These are phyloP conservation scores for Aleadryas rufinucha DNA, from an alignment of 2,113 vertebrate genomes.

Conservation along the genomic window DNA sequence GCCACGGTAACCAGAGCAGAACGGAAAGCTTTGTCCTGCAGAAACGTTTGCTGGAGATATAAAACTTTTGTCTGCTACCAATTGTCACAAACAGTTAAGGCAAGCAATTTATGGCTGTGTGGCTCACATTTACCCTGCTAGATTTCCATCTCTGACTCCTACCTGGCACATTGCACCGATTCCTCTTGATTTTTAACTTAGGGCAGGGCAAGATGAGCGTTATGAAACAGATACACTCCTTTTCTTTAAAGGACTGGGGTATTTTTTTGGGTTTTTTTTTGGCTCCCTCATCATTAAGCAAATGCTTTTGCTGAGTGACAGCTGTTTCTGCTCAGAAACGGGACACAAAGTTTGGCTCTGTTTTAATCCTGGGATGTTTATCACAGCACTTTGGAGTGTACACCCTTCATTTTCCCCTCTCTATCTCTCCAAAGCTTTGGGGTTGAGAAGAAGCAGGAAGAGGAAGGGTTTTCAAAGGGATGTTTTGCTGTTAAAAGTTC, in stretches of 20 bases:
- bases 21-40: background rate
- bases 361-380: conserved; percentile 48
- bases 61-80: conserved; percentile 41
- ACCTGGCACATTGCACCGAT: background rate
- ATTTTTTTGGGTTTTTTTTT: background rate
- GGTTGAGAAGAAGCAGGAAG: conserved; percentile 38
- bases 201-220: background rate
- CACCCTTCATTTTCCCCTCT: conserved; percentile 25
- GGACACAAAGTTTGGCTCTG: conserved; percentile 19
- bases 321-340: conserved; percentile 45
- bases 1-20: background rate
- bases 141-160: conserved; percentile 2
- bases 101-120: background rate
- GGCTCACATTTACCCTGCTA: background rate
- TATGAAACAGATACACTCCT: background rate
- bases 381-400: background rate
- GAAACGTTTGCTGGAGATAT: background rate
- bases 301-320: conserved; percentile 26
- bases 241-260: background rate
- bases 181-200: background rate
- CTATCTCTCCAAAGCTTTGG: conserved; percentile 17
- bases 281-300: background rate
- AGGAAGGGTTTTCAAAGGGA: conserved; percentile 37
- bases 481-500: conserved; percentile 18
- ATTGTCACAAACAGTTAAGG: conserved; percentile 31